Evolutionary conservation across 2,888 invertebrate genomes (phyloP), one percentile per base, ranked within the genome.

Genomic region (Fissipunctia ypsillon): DNA sequence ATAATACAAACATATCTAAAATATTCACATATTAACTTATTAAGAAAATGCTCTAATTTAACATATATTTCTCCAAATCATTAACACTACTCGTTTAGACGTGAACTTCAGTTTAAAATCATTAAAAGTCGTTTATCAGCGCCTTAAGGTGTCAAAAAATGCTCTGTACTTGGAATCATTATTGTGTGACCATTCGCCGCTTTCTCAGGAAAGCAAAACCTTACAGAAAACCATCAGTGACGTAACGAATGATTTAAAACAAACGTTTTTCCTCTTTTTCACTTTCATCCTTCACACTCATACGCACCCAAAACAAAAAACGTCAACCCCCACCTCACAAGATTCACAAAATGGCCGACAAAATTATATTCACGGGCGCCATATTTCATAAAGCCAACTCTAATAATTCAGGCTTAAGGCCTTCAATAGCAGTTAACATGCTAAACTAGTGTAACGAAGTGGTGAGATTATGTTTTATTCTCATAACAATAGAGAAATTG

Each of bases 401-500:
- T 86, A 76, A 87, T 57, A 86, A 82, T 83, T 86, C 80, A 74
- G 45, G 78, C 38, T 79, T 74, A 78, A 76, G 73, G 76, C 85
- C 69, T 85, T 83, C 87, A 85, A 87, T 86, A 84, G 65, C 64
- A 79, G 86, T 86, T 86, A 85, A 84, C 87, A 87, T 86, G 84
- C 84, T 83, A 87, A 88, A 84, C 88, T 85, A 78, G 77, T 81
- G 79, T 84, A 88, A 88, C 85, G 84, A 86, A 89, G 89, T 87
- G 86, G 79, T 68, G 78, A 86, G 81, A 88, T 87, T 85, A 83
- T 81, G 78, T 88, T 90, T 90, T 90, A 88, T 89, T 87, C 86
- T 83, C 83, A 81, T 84, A 87, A 90, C 90, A 90, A 89, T 88
- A 77, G 71, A 68, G 88, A 88, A 84, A 90, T 89, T 89, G 87